These are phyloP conservation scores for Gymnocheta viridis DNA, from an alignment of 2,888 invertebrate species.

Conservation along the genomic window DNA sequence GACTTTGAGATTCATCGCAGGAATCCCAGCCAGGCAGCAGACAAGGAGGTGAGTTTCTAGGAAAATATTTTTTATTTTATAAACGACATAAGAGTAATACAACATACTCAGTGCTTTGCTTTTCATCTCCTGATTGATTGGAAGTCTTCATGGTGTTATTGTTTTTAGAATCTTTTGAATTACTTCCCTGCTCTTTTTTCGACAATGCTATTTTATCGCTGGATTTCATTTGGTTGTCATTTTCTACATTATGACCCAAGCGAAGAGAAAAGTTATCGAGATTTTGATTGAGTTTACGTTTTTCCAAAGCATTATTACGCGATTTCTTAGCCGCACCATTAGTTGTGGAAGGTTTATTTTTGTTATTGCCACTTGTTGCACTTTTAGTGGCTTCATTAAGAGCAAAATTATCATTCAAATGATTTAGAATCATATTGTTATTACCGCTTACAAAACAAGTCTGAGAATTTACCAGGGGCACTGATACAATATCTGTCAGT, in stretches of 20 bases:
- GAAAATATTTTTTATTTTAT: not conserved
- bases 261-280: conserved; percentile 79
- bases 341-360: conserved; percentile 12
- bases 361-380: not conserved
- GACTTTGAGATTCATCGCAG: conserved; percentile 83
- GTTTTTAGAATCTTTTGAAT: conserved; percentile 53
- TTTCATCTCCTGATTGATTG: conserved; percentile 77
- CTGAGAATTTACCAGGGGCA: conserved; percentile 75
- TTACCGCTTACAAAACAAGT: conserved; percentile 80
- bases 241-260: conserved; percentile 72
- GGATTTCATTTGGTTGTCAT: conserved; percentile 74
- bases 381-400: conserved; percentile 51
- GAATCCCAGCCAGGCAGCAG: conserved; percentile 82
- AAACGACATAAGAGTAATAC: not conserved
- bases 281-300: conserved; percentile 82
- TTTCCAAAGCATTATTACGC: conserved; percentile 80
- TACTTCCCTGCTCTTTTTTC: conserved; percentile 71
- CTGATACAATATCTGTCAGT: conserved; percentile 25
- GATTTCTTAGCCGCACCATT: conserved; percentile 69
- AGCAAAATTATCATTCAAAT: conserved; percentile 80
- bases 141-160: conserved; percentile 73
- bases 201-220: conserved; percentile 74
- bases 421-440: conserved; percentile 80
- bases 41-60: conserved; percentile 80
- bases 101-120: conserved; percentile 77